These are phyloP conservation scores for Sinosuthora webbiana DNA, from an alignment of 2,113 vertebrate species.

Conservation along the genomic window DNA sequence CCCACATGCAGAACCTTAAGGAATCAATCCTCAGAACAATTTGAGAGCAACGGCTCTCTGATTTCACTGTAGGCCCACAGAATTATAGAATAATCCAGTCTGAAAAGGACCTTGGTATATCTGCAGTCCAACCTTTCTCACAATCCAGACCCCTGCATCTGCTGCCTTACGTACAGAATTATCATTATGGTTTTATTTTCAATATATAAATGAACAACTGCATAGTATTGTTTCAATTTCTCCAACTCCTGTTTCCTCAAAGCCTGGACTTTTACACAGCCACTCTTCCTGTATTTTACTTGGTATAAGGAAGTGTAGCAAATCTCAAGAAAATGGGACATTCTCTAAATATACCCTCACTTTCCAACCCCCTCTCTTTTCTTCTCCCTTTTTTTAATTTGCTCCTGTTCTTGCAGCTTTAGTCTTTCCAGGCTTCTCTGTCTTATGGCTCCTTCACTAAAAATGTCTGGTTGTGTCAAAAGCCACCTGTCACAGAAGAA, in stretches of 20 bases:
- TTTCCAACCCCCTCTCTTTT: slow-evolving; percentile 69
- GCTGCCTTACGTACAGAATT: background rate
- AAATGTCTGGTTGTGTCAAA: slow-evolving; percentile 71
- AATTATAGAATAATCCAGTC: background rate
- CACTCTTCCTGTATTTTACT: background rate
- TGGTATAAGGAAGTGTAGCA: background rate
- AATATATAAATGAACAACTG: background rate
- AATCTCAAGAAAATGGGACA: background rate
- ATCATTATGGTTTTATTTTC: background rate
- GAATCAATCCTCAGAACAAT: background rate
- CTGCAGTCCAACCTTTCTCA: background rate
- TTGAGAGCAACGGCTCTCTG: background rate
- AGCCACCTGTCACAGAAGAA: slow-evolving; percentile 71
- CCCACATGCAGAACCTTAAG: background rate
- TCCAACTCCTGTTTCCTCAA: background rate
- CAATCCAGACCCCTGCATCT: background rate
- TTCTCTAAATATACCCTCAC: slow-evolving; percentile 50
- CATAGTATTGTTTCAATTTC: background rate
- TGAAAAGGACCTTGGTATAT: background rate
- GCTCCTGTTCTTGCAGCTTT: slow-evolving; percentile 76
- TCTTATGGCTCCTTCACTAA: slow-evolving; percentile 72
- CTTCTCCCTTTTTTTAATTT: slow-evolving; percentile 63
- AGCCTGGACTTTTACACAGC: background rate
- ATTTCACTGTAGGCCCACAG: background rate
- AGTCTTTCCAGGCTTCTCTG: slow-evolving; percentile 71